Evolutionary conservation across 2,797 vertebrate genomes (phyloP).

Genomic region (Limnodromus scolopaceus): DNA sequence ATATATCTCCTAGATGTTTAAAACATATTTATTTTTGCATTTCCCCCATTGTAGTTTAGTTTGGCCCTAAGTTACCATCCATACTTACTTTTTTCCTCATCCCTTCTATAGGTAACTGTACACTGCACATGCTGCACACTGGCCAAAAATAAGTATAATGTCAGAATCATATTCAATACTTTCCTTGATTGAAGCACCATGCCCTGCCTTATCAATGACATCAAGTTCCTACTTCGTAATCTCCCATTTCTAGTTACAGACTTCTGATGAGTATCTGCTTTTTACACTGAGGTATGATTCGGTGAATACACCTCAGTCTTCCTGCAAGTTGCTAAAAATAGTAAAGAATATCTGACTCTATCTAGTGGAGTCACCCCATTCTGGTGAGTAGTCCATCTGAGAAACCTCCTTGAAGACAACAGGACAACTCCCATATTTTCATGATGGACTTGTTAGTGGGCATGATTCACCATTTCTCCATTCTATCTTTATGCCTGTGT

Average conservation of each 20-base stretch:
- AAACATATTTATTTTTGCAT: background rate
- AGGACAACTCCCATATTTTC: constrained; percentile 16
- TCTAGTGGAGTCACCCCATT: background rate
- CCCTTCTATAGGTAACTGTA: background rate
- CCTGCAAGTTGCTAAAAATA: constrained; percentile 33
- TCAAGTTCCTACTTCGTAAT: background rate
- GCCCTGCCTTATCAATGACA: background rate
- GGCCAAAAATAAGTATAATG: background rate
- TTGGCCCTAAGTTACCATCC: background rate
- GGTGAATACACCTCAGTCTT: background rate
- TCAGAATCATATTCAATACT: background rate
- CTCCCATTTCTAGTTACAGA: background rate
- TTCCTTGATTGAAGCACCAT: background rate
- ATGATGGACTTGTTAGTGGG: background rate
- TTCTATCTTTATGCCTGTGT: background rate
- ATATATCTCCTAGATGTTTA: background rate
- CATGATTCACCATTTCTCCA: background rate
- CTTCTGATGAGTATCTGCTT: background rate
- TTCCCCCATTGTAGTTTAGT: background rate
- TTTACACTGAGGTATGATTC: background rate
- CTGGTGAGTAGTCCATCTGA: background rate
- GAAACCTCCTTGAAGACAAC: constrained; percentile 11
- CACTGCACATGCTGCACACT: background rate
- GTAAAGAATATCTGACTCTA: background rate
- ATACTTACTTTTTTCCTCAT: background rate